Evolutionary conservation across 2,888 invertebrate species (phyloP).

Genomic region (Limenitis camilla): DNA sequence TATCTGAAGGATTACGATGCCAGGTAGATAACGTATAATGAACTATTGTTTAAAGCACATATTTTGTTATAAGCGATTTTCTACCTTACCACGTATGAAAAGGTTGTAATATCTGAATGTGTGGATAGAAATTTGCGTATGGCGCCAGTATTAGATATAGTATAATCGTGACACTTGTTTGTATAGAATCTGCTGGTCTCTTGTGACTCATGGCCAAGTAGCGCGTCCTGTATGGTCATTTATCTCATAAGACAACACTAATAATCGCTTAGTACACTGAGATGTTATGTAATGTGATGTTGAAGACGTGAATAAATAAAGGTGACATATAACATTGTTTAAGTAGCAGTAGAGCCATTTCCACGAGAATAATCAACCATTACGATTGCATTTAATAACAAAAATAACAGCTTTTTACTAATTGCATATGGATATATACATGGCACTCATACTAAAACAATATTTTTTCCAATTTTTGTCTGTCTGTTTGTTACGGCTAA

Average conservation of each 20-base stretch:
- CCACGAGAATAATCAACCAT: too few species aligned
- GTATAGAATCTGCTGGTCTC: slow-evolving; percentile 10
- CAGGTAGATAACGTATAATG: slow-evolving; percentile 14
- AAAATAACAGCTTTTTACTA: too few species aligned
- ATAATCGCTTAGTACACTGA: background rate
- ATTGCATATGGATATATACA: too few species aligned
- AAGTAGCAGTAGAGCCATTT: too few species aligned
- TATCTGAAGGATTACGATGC: slow-evolving; percentile 21
- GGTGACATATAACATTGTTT: too few species aligned
- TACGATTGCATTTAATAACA: too few species aligned
- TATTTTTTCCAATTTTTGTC: too few species aligned
- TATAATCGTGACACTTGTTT: slow-evolving; percentile 18
- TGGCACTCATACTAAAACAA: too few species aligned
- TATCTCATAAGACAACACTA: background rate
- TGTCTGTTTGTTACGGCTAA: too few species aligned
- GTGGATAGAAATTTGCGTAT: slow-evolving; percentile 1
- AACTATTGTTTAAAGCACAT: slow-evolving; percentile 5
- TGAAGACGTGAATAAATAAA: too few species aligned
- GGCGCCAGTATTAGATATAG: slow-evolving; percentile 12
- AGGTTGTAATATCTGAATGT: background rate
- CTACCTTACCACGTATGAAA: background rate
- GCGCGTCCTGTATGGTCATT: background rate
- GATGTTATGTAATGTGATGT: background rate
- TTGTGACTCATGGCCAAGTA: slow-evolving; percentile 12
- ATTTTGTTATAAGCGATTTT: background rate